A percentile compares a stretch with the other conserved stretches of the same genome.
Conservation (phyloP, 2,113 vertebrate genomes). For the Peromyscus maniculatus region DNA sequence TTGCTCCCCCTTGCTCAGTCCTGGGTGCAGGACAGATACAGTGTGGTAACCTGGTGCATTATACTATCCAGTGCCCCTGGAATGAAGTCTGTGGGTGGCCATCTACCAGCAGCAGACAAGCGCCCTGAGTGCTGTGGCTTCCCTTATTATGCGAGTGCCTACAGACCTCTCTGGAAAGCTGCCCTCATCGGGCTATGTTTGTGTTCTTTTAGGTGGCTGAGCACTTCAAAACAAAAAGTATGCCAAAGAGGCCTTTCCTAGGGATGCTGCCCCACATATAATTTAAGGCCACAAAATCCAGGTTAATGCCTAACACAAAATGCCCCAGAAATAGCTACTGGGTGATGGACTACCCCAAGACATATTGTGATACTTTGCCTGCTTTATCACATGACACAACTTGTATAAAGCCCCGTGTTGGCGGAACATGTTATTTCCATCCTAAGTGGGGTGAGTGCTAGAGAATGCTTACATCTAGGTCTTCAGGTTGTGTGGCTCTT, state of each 20-base stretch:
- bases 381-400: neutral
- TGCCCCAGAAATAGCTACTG: neutral
- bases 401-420: neutral
- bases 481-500: neutral
- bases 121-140: neutral
- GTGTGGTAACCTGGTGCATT: neutral
- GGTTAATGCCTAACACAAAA: neutral
- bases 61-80: accelerated
- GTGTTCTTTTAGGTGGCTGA: neutral
- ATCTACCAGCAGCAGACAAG: neutral
- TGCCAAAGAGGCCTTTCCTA: neutral
- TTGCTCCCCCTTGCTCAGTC: neutral
- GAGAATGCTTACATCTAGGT: neutral
- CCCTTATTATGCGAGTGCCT: neutral
- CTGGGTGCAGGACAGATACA: neutral
- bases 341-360: neutral
- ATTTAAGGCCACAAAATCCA: neutral
- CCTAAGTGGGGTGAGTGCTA: neutral
- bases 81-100: neutral
- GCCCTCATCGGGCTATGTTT: neutral
- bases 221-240: neutral
- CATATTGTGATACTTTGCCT: neutral
- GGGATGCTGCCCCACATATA: neutral
- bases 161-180: neutral
- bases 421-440: neutral